Percentiles rank a stretch among this genome's conserved stretches.
These are phyloP conservation scores for Thamnophis sirtalis DNA, from an alignment of 2,113 vertebrate genomes.

Conservation along the genomic window DNA sequence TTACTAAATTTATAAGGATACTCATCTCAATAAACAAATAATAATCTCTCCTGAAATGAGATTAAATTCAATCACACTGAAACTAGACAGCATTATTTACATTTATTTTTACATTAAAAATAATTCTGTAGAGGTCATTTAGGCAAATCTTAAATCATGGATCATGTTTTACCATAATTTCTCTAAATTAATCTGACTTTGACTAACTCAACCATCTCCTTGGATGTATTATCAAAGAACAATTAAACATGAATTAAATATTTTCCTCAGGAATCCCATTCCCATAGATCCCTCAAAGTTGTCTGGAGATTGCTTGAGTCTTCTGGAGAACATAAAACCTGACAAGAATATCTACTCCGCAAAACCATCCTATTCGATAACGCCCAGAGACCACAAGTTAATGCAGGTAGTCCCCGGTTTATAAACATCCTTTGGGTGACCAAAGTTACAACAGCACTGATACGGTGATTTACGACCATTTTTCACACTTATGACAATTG, in stretches of 20 bases:
- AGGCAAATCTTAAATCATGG: neutral
- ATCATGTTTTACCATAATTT: neutral
- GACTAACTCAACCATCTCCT: neutral
- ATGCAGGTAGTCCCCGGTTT: too few species aligned
- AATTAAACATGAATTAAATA: neutral
- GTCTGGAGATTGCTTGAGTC: neutral
- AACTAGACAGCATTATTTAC: neutral
- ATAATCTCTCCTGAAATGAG: neutral
- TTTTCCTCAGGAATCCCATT: neutral
- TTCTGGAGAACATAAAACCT: neutral
- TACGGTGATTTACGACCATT: neutral
- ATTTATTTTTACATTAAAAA: neutral
- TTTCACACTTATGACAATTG: neutral
- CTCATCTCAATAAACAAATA: neutral
- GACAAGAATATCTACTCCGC: neutral
- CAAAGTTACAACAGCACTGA: neutral
- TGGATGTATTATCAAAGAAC: neutral
- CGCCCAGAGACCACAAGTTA: neutral
- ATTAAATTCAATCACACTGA: neutral
- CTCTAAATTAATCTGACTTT: neutral
- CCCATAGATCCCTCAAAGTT: neutral
- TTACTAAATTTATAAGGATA: neutral
- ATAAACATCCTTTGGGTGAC: neutral
- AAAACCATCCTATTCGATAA: neutral
- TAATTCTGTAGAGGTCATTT: neutral